phyloP scores from a whole-genome alignment of 2,113 vertebrate species.

The Carassius auratus region DNA sequence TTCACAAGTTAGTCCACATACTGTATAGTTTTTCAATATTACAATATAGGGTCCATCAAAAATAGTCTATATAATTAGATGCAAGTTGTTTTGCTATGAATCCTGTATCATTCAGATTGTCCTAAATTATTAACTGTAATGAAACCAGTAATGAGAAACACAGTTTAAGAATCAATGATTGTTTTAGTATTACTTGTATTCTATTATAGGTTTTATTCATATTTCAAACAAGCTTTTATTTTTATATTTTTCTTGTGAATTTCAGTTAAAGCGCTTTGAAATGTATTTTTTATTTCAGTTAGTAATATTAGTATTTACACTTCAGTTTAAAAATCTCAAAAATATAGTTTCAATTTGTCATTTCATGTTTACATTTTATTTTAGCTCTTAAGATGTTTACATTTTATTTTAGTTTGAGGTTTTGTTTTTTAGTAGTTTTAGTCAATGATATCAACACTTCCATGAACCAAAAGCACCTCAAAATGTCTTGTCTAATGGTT shows the following conservation, averaged over 20 bases:
- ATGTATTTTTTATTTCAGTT: neutral
- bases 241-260: neutral
- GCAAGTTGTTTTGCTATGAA: neutral
- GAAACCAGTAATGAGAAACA: neutral
- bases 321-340: neutral
- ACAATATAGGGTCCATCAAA: neutral
- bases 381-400: no score
- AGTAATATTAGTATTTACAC: neutral
- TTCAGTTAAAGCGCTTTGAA: neutral
- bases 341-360: neutral
- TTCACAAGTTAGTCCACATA: no score
- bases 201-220: neutral
- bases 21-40: no score
- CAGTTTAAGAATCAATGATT: neutral
- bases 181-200: neutral
- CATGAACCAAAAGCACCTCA: neutral
- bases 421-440: neutral
- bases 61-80: neutral
- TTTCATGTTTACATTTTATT: neutral
- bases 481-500: slow-evolving; percentile 45
- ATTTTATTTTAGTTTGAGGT: neutral
- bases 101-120: neutral
- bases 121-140: neutral
- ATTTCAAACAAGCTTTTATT: neutral
- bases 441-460: neutral